Base-by-base conservation (phyloP, 2,797 vertebrate genomes). In the Jordanella pulchra region DNA sequence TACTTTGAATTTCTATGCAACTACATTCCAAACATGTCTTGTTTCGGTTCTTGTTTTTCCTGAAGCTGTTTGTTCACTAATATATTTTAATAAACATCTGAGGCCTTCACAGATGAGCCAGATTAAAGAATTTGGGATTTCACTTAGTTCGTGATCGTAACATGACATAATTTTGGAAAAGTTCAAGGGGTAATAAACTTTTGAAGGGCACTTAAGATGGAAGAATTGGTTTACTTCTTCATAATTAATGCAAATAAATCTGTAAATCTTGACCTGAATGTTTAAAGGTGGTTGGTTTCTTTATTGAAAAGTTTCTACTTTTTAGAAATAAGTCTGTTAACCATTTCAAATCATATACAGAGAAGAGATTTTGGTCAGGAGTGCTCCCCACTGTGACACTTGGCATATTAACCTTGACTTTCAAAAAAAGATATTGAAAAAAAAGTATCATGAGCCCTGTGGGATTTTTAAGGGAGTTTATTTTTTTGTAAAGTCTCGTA, bases 381-480 rank as follows among this genome's bases (percentile, higher is more conserved):
- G 39, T 64, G 47, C 18, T 58, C 45, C 4, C 7, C 32, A 45
- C 50, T 65, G 54, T 17, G 27, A 45, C 54, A n/a, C 30, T 1
- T 32, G 13, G 21, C 30, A 25, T 23, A 51, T 35, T 11, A 21
- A 27, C 21, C 9, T 25, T 2, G 53, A 64, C 2, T 65, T 47
- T 39, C 25, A 9, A 21, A 21, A 21, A 39, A 54, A 25, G 25
- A 55, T 2, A 18, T 60, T 68, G 21, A 71, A 72, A 44, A 61
- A 10, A 42, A 71, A 61, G 18, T 71, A 64, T 83, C 78, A 84
- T 58, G 72, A 75, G 72, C 12, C 65, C 60, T 23, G 15, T 5
- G n/a, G 50, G 72, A 32, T 21, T 45, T 39, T 51, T 61, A 63
- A 74, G 35, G 12, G 21, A 63, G 15, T 14, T 5, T 50, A 44